These are phyloP conservation scores for Heterodera filipjevi DNA, from an alignment of 2,888 invertebrate genomes.

Conservation along the genomic window DNA sequence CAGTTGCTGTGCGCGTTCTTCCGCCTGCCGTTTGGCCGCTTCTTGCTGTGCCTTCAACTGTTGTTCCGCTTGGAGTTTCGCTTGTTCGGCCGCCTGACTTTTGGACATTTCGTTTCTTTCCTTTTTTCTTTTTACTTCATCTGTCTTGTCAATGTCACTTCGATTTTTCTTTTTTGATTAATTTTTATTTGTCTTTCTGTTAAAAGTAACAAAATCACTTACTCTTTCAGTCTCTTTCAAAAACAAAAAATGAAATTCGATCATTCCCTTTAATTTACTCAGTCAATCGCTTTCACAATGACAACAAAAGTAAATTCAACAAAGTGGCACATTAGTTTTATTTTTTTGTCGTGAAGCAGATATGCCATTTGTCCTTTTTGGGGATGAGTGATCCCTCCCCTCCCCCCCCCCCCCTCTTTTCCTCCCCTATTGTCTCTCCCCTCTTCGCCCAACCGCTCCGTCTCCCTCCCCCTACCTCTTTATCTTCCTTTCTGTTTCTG, in stretches of 20 bases:
- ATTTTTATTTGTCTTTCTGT: too few relatives aligned
- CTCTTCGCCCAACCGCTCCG: too few relatives aligned
- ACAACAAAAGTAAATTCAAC: not conserved
- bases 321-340: too few relatives aligned
- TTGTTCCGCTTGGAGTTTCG: conserved; percentile 38
- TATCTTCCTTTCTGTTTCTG: too few relatives aligned
- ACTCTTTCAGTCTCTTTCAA: not conserved
- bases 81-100: conserved; percentile 40
- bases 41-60: conserved; percentile 40
- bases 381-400: too few relatives aligned
- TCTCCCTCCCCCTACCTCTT: too few relatives aligned
- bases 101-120: not conserved
- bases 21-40: conserved; percentile 38
- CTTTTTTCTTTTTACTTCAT: not conserved
- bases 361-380: too few relatives aligned
- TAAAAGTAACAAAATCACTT: not conserved
- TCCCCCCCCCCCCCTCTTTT: too few relatives aligned
- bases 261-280: not conserved
- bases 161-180: not conserved
- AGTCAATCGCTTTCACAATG: not conserved
- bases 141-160: not conserved
- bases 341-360: too few relatives aligned
- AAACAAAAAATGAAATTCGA: not conserved
- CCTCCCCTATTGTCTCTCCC: too few relatives aligned
- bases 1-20: conserved; percentile 37